Conservation (phyloP, 2,113 vertebrate species). For the Meriones unguiculatus region DNA sequence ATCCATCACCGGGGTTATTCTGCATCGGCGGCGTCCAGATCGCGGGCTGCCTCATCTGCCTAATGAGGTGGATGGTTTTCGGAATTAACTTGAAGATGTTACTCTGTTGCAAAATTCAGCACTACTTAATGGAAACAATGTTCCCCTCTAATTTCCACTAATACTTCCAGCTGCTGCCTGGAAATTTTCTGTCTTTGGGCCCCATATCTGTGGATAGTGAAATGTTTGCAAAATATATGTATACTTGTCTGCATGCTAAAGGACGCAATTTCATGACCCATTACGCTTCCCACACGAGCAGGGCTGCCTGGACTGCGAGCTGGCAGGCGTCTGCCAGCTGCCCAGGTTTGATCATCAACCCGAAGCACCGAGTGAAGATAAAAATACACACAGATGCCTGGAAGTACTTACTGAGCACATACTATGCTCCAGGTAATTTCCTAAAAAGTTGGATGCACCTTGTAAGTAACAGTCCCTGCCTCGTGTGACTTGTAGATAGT, state of each 20-base stretch:
- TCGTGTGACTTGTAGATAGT: background rate
- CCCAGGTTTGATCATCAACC: background rate
- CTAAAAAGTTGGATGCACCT: background rate
- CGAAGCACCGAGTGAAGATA: slow-evolving; percentile 2
- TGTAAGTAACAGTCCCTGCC: background rate
- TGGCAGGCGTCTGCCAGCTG: slow-evolving; percentile 13
- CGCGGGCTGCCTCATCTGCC: slow-evolving; percentile 61
- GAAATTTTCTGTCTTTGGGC: slow-evolving; percentile 68
- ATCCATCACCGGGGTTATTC: slow-evolving; percentile 66
- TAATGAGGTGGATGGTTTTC: slow-evolving; percentile 71
- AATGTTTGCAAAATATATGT: slow-evolving; percentile 80
- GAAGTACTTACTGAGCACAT: background rate
- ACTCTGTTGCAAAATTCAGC: slow-evolving; percentile 62
- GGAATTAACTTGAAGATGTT: slow-evolving; percentile 73
- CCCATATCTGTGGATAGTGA: slow-evolving; percentile 76
- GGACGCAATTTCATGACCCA: slow-evolving; percentile 86
- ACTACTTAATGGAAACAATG: slow-evolving; percentile 73
- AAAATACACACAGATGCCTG: background rate
- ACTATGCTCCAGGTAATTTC: background rate
- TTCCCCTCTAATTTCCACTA: slow-evolving; percentile 70
- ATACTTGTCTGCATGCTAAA: slow-evolving; percentile 67
- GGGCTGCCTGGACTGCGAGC: background rate
- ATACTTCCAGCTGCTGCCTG: slow-evolving; percentile 64
- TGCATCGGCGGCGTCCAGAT: slow-evolving; percentile 34
- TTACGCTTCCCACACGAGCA: slow-evolving; percentile 80